Conservation (phyloP, 2,888 invertebrate genomes). For the Lypha dubia region DNA sequence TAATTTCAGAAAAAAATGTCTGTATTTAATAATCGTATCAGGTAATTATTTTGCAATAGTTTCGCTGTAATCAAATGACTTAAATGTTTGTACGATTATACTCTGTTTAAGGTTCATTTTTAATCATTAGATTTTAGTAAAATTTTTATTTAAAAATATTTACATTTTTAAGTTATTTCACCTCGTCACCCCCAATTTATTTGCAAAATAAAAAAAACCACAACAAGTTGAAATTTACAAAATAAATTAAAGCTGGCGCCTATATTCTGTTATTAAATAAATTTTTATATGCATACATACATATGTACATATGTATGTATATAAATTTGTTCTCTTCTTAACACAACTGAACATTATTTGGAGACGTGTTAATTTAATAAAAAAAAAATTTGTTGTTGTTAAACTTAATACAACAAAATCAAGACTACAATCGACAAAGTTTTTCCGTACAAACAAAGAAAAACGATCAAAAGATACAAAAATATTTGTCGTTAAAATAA, state of each 20-base stretch:
- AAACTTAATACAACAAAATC: slow-evolving; percentile 12
- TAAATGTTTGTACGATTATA: neutral
- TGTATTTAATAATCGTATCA: slow-evolving; percentile 6
- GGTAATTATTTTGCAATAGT: slow-evolving; percentile 11
- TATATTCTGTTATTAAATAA: slow-evolving; percentile 13
- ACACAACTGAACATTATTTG: slow-evolving; percentile 16
- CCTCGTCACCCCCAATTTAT: slow-evolving; percentile 42
- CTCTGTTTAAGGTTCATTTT: slow-evolving; percentile 23
- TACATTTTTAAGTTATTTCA: slow-evolving; percentile 26
- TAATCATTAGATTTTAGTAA: slow-evolving; percentile 31
- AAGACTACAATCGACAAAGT: neutral
- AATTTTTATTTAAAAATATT: neutral
- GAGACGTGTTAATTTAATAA: slow-evolving; percentile 10
- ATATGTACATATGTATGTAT: no score
- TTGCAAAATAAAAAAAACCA: slow-evolving; percentile 6
- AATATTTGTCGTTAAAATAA: neutral
- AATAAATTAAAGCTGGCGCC: slow-evolving; percentile 40
- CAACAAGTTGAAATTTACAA: neutral
- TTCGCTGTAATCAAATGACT: neutral
- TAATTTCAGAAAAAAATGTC: neutral
- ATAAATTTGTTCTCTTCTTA: slow-evolving; percentile 14
- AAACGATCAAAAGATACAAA: neutral
- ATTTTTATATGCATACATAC: neutral
- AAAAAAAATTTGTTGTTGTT: neutral
- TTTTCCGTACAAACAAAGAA: slow-evolving; percentile 38